Evolutionary conservation across 2,797 vertebrate genomes (phyloP), one percentile per base, ranked within the genome.

Genomic region (Gallinago solitaria): DNA sequence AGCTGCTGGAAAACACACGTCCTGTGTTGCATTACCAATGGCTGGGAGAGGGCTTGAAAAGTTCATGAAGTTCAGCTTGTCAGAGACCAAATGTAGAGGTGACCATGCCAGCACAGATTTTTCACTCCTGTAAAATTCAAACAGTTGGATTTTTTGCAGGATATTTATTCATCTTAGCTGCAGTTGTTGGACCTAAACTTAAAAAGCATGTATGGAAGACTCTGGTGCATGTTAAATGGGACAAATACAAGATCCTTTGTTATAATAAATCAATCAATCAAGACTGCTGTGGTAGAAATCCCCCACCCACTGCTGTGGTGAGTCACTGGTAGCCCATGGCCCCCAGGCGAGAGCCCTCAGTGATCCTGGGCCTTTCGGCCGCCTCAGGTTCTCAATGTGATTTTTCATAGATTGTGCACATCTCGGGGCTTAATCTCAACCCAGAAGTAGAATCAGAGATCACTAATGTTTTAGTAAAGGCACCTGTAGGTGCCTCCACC

Each of bases 341-440:
- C 48, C 28, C 35, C 0, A 2, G 24, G 23, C 0, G 0, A 67
- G 54, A 54, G 11, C 59, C 60, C 39, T 51, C 13, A 1, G 19
- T 37, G 39, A 23, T 73, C 19, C 23, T 11, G 6, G 47, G 15
- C 35, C 73, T 83, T 67, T 83, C 53, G 1, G 20, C 16, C 25
- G 23, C 48, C 60, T 74, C 20, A 50, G 33, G 27, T 80, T 50
- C 35, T 71, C 35, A 35, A 0, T 24, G 32, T 19, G 18, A 18
- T 51, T 90, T 68, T 68, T 78, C 16, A 21, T 39, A 28, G 56
- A 35, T 61, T 51, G 30, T 51, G 6, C 25, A 47, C 17, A 9
- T 73, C 48, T 63, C 1, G 0, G 54, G 60, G 30, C 10, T 83
- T 74, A 71, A 68, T 61, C 54, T 50, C 32, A 39, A 16, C 0